These are phyloP conservation scores for Leucoraja ocellata DNA, from an alignment of 2,797 vertebrate genomes.

Conservation along the genomic window DNA sequence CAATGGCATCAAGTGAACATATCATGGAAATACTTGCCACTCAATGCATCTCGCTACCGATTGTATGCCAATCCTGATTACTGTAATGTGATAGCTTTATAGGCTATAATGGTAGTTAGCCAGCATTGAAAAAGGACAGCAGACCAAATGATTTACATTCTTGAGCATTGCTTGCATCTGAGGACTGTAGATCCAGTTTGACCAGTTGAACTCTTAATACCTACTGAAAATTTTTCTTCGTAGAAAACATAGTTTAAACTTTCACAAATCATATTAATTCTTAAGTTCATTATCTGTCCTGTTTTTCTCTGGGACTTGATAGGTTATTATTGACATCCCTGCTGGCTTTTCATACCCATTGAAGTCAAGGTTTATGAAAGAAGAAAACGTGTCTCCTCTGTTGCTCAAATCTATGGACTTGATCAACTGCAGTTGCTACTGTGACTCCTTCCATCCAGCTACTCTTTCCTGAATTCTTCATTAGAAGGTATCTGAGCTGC, in stretches of 20 bases:
- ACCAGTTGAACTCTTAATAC: not conserved
- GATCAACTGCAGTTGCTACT: not conserved
- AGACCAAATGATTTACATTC: no score
- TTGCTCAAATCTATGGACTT: not conserved
- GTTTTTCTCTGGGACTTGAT: not conserved
- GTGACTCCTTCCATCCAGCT: not conserved
- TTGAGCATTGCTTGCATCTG: no score
- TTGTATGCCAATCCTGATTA: no score
- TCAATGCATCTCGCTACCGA: no score
- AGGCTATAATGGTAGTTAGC: no score
- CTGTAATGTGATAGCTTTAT: no score
- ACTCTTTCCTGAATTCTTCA: not conserved
- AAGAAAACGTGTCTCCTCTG: not conserved
- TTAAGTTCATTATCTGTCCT: not conserved
- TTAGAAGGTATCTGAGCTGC: not conserved
- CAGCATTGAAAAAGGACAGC: no score
- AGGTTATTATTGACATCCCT: not conserved
- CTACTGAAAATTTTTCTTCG: not conserved
- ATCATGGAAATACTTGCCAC: no score
- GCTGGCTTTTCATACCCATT: not conserved
- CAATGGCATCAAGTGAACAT: no score
- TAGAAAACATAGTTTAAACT: not conserved
- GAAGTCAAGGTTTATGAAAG: not conserved
- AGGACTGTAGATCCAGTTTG: not conserved
- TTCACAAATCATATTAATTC: not conserved